Evolutionary conservation across 2,888 invertebrate species (phyloP).

Genomic region (Acronicta aceris): DNA sequence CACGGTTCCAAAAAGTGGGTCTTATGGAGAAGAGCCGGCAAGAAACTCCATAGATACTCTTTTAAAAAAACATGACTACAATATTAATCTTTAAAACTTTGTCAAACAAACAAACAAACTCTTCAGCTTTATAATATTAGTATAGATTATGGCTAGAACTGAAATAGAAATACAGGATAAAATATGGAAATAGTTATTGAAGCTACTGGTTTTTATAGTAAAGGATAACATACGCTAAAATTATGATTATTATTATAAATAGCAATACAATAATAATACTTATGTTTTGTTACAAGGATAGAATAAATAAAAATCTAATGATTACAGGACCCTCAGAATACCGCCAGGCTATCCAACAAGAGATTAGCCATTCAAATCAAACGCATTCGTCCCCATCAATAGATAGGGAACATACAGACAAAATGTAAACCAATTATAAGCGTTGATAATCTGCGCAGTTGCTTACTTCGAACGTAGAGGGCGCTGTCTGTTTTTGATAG

Average conservation of each 20-base stretch:
- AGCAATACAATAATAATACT: neutral
- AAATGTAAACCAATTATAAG: conserved; percentile 83
- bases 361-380: conserved; percentile 76
- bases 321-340: conserved; percentile 30
- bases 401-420: conserved; percentile 67
- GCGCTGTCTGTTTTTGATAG: conserved; percentile 71
- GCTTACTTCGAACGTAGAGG: conserved; percentile 64
- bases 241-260: neutral
- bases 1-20: too few species aligned
- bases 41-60: too few species aligned
- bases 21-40: too few species aligned
- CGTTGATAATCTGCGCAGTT: conserved; percentile 80
- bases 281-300: neutral
- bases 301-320: conserved; percentile 10
- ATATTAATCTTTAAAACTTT: too few species aligned
- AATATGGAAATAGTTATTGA: neutral
- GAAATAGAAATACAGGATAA: neutral
- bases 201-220: too few species aligned
- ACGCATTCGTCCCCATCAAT: conserved; percentile 62
- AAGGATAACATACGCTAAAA: neutral
- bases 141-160: neutral
- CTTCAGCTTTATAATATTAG: too few species aligned
- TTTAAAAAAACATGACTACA: too few species aligned
- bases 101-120: too few species aligned
- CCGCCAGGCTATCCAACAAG: conserved; percentile 31